phyloP scores from a whole-genome alignment of 2,797 vertebrate genomes.

The Myotis findleyi region DNA sequence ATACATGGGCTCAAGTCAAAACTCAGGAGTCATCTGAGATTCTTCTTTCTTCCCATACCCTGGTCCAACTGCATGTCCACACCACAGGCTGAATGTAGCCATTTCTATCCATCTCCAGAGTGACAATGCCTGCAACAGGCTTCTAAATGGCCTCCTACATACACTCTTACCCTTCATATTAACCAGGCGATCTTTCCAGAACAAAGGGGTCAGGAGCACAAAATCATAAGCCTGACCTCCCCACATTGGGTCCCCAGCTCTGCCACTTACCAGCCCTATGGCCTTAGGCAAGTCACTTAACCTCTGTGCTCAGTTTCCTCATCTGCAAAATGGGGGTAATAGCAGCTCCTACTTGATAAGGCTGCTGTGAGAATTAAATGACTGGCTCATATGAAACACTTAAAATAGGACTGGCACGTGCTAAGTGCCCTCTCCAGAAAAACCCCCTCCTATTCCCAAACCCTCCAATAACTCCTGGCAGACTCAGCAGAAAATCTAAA shows the following conservation, averaged over 20 bases:
- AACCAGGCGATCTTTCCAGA: background rate
- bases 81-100: background rate
- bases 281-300: background rate
- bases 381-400: background rate
- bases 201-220: background rate
- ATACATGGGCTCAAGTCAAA: background rate
- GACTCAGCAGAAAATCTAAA: background rate
- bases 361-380: background rate
- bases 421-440: background rate
- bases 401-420: background rate
- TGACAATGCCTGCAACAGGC: background rate
- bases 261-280: background rate
- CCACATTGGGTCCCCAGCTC: background rate
- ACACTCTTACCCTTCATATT: background rate
- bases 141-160: background rate
- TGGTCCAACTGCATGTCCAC: background rate
- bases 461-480: background rate
- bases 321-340: background rate
- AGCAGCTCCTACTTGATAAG: background rate
- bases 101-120: background rate
- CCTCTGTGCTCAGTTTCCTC: background rate
- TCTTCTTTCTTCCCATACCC: background rate
- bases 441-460: background rate
- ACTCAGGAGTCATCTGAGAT: background rate
- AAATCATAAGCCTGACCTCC: background rate